Evolutionary conservation across 1,140 invertebrate species (phyloP).

Genomic region (Hypothenemus hampei): DNA sequence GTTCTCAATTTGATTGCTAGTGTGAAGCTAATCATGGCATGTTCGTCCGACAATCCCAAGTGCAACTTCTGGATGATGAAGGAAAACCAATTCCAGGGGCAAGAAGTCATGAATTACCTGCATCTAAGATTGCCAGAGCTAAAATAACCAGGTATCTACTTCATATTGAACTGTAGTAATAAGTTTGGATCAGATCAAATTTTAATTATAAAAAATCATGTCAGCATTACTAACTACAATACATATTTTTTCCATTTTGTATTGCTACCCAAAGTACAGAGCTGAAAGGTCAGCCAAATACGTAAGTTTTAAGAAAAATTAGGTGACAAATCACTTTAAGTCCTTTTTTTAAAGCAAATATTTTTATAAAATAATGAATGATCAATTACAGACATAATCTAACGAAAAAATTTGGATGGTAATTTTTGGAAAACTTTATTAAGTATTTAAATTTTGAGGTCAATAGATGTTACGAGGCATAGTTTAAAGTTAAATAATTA

Average conservation of each 20-base stretch:
- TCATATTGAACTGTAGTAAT: not conserved
- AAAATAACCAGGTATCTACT: slow-evolving; percentile 53
- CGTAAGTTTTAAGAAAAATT: not conserved
- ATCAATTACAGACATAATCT: no score
- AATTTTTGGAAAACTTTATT: no score
- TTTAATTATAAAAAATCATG: not conserved
- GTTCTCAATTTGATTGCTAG: no score
- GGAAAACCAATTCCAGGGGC: slow-evolving; percentile 58
- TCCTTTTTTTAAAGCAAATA: no score
- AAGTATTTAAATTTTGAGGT: no score
- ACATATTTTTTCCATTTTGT: not conserved
- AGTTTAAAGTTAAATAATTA: no score
- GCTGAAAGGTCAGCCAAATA: not conserved
- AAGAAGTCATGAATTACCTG: slow-evolving; percentile 41
- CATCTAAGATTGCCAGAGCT: slow-evolving; percentile 41
- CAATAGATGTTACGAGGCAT: no score
- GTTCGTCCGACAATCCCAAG: slow-evolving; percentile 75
- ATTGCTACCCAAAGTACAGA: not conserved
- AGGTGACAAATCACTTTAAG: no score
- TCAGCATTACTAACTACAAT: not conserved
- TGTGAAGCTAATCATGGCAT: slow-evolving; percentile 82
- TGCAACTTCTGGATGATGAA: slow-evolving; percentile 63
- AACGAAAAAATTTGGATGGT: no score
- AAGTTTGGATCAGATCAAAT: not conserved
- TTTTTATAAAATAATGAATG: no score